Base-by-base conservation (phyloP, 2,797 vertebrate genomes). In the Clarias pachynema region DNA sequence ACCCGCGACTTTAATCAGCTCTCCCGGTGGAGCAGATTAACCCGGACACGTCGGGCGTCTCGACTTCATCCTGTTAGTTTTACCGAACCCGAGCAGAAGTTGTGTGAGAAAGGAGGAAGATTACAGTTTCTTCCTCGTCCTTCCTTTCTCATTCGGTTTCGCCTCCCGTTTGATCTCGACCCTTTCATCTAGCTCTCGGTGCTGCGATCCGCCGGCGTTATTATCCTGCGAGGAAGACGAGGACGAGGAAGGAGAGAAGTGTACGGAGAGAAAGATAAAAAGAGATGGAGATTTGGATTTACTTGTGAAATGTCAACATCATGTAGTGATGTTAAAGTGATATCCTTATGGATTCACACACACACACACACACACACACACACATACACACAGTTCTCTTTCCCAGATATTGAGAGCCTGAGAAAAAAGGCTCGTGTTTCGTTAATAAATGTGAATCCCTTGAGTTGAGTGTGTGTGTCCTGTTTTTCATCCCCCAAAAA, bases 151-250 rank as follows among this genome's bases (percentile, higher is more conserved):
- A 63, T 70, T 82, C 53, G 14, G 9, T 62, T 62, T 14, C 10
- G 62, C n/a, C 65, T 79, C 26, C 60, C 77, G 80, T 86, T 88
- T 84, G 57, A 73, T 79, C n/a, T 81, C 29, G 12, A n/a, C 22
- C 44, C 44, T 63, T 56, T 86, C 56, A 82, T 82, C 80, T 82
- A 15, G 66, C 79, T 81, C 79, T 81, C 53, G 53, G 62, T 24
- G 80, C 49, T n/a, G 49, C 29, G 65, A 82, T 82, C 44, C 70
- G 66, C 66, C 80, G 24, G 44, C 7, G 14, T 57, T 70, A 82
- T 82, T 68, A 68, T 81, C 79, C 74, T 57, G 53, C 26, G 53
- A 77, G 53, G 53, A 77, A 59, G 74, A 77, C 16, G 74, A 77
- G 31, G 77, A 40, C 2, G 29, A 44, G n/a, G 59, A 79, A 63